Percentiles rank a stretch among this genome's conserved stretches.
Evolutionary conservation across 2,113 vertebrate genomes (phyloP).

Genomic region (Corydoras sp.): DNA sequence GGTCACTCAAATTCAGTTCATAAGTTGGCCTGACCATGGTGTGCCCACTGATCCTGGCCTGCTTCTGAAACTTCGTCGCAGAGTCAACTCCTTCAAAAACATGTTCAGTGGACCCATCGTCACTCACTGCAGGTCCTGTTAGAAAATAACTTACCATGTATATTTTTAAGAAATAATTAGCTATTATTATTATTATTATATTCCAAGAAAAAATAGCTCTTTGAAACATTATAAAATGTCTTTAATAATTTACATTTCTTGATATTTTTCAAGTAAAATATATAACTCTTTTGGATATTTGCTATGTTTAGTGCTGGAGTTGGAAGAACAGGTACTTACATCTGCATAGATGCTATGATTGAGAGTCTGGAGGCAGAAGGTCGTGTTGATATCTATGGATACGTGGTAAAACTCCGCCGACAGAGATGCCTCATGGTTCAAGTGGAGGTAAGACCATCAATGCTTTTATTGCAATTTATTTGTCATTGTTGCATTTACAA

Average conservation of each 20-base stretch:
- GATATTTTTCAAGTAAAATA: too few species aligned
- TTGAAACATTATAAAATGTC: too few species aligned
- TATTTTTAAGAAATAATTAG: too few species aligned
- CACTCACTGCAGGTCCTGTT: conserved; percentile 86
- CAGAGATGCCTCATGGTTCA: conserved; percentile 97
- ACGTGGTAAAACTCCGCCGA: conserved; percentile 78
- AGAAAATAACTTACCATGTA: too few species aligned
- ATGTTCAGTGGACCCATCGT: conserved; percentile 91
- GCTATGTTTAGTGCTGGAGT: conserved; percentile 78
- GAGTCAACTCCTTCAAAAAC: conserved; percentile 91
- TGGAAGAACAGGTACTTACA: conserved; percentile 90
- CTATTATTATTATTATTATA: too few species aligned
- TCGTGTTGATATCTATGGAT: conserved; percentile 88
- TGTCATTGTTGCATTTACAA: too few species aligned
- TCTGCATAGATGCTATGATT: conserved; percentile 93
- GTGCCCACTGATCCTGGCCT: conserved; percentile 86
- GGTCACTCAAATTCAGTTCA: conserved; percentile 94
- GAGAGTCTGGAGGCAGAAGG: conserved; percentile 84
- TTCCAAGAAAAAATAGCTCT: too few species aligned
- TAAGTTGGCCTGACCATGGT: conserved; percentile 94
- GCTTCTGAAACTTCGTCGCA: conserved; percentile 84
- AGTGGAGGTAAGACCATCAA: conserved; percentile 77
- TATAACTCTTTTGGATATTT: not conserved
- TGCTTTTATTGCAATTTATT: not conserved
- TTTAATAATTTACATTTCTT: too few species aligned